Base-by-base conservation (phyloP, 1,140 invertebrate species). In the Drosophila sechellia region DNA sequence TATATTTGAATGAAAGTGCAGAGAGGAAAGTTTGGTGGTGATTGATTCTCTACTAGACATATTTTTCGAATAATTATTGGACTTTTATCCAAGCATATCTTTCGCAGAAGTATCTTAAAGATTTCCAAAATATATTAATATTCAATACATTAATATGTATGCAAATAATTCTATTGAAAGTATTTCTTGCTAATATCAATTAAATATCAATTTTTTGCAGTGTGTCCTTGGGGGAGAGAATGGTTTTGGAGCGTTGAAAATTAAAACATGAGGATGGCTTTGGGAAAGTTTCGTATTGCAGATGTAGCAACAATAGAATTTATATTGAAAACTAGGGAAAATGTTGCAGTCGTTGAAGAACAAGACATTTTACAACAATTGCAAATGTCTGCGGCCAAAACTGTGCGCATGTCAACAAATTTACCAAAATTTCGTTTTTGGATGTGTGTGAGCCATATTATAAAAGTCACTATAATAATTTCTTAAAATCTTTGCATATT, bases 381-480 rank as follows among this genome's bases (percentile, higher is more conserved):
- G 79, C 65, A 74, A 76, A 71, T 84, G 80, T 83, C 64, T 83
- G 68, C 35, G 79, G 77, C 61, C 61, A 45, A 80, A 60, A 83
- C 70, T 77, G 77, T 86, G 83, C 84, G 84, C 84, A 87, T 89
- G 79, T 87, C 83, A 89, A 80, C 84, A 89, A 84, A 83, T 73
- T 77, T 35, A 84, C 73, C 79, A 83, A 80, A 83, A 66, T 20
- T 40, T 22, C 31, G 12, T 40, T 48, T 46, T 42, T 57, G 53
- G 49, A 54, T 49, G 34, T 46, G 45, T 69, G 46, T 63, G 35
- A 25, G 35, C 64, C 74, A 80, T 80, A 83, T 89, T 87, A 84
- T 87, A 87, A 87, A 87, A 87, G 83, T 89, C 84, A 78, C 79
- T 73, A 77, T 83, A 77, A 89, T 89, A 79, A 89, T 89, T 89